Percentiles rank a stretch among this genome's conserved stretches.
Conservation (phyloP, 1,140 invertebrate genomes). For the Phthorimaea operculella region DNA sequence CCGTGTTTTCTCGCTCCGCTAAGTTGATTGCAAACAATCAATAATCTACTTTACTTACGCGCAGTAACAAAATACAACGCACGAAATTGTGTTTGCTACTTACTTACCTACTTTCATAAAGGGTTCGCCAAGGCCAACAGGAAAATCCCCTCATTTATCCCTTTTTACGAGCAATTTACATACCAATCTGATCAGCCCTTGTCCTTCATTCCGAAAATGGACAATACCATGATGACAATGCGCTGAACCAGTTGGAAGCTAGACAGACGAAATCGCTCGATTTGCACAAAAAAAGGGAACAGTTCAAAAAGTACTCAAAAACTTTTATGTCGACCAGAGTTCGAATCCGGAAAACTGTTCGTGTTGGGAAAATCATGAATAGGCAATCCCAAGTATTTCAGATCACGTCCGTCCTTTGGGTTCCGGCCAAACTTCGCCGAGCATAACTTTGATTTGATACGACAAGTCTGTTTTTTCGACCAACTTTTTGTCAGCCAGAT, state of each 20-base stretch:
- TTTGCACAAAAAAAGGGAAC: slow-evolving; percentile 14
- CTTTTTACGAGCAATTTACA: not conserved
- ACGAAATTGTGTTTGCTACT: not conserved
- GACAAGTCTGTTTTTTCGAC: slow-evolving; percentile 8
- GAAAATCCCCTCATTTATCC: not conserved
- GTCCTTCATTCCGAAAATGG: too few species aligned
- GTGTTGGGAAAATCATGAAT: slow-evolving; percentile 37
- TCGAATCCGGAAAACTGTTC: slow-evolving; percentile 25
- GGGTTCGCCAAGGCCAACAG: not conserved
- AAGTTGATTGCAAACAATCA: slow-evolving; percentile 1
- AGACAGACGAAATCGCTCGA: not conserved
- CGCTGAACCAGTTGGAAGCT: not conserved
- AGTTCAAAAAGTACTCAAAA: slow-evolving; percentile 16
- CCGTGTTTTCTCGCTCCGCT: not conserved
- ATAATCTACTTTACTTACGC: not conserved
- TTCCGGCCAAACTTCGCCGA: slow-evolving; percentile 29
- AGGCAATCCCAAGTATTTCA: slow-evolving; percentile 48
- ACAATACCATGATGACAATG: too few species aligned
- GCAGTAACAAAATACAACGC: not conserved
- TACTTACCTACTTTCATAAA: not conserved
- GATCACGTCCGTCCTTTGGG: slow-evolving; percentile 47
- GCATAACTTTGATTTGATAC: slow-evolving; percentile 30
- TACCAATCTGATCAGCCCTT: not conserved
- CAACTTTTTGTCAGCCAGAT: slow-evolving; percentile 5
- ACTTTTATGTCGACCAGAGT: slow-evolving; percentile 16